phyloP scores from a whole-genome alignment of 2,797 vertebrate species.

The Chaunax sp. region DNA sequence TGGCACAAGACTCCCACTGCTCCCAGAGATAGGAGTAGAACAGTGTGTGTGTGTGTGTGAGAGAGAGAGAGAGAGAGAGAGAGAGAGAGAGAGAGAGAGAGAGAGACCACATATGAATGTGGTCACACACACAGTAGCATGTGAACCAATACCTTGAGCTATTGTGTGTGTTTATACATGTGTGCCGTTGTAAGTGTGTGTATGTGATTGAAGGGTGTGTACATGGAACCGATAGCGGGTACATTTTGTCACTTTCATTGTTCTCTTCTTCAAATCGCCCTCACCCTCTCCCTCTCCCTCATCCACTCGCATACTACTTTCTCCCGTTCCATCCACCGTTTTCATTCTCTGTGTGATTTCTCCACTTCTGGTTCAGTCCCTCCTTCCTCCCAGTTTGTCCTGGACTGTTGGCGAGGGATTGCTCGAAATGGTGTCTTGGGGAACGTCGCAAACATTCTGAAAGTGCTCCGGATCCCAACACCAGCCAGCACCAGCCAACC shows the following conservation, averaged over 20 bases:
- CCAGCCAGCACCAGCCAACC: conserved; percentile 63
- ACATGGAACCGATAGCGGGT: conserved; percentile 18
- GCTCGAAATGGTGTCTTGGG: conserved; percentile 72
- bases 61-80: neutral
- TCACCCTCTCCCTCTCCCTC: neutral
- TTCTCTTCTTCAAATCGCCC: conserved; percentile 19
- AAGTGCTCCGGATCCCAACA: conserved; percentile 62
- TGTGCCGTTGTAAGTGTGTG: conserved; percentile 1
- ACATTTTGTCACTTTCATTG: conserved; percentile 37
- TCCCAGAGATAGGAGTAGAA: conserved; percentile 84
- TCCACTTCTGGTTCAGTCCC: conserved; percentile 35
- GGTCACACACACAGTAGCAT: conserved; percentile 41
- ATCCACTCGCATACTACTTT: conserved; percentile 6
- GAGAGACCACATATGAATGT: conserved; percentile 28
- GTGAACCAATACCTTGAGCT: conserved; percentile 48
- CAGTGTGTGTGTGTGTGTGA: conserved; percentile 54
- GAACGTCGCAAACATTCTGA: conserved; percentile 59
- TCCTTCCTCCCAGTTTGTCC: conserved; percentile 73
- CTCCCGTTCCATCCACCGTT: conserved; percentile 14
- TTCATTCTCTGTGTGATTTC: conserved; percentile 29
- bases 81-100: neutral
- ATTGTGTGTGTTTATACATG: conserved; percentile 38
- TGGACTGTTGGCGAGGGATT: conserved; percentile 84
- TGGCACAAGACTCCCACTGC: conserved; percentile 91
- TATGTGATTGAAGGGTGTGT: conserved; percentile 46